Evolutionary conservation across 2,888 invertebrate genomes (phyloP).

Genomic region (Calameuta pallipes): DNA sequence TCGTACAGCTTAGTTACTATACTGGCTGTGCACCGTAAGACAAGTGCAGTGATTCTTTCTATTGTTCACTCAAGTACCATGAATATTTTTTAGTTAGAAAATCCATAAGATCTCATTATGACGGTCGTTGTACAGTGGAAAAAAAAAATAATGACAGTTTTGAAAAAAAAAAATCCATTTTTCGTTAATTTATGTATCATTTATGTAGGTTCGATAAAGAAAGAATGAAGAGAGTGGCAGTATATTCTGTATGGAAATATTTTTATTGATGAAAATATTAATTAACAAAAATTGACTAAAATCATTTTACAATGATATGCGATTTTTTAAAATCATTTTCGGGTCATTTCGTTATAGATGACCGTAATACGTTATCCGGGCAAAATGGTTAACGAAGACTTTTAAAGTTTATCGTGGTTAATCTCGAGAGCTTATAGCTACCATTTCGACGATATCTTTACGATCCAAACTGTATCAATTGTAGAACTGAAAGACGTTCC

Average conservation of each 20-base stretch:
- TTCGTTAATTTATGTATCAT: neutral
- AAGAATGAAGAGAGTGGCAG: too few species aligned
- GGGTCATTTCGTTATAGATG: neutral
- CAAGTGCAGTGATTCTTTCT: neutral
- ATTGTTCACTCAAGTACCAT: neutral
- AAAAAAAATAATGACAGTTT: neutral
- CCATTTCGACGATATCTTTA: constrained; percentile 2
- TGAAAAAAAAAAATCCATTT: neutral
- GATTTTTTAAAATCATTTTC: neutral
- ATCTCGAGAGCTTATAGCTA: neutral
- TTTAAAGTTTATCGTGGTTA: constrained; percentile 15
- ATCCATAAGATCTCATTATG: neutral
- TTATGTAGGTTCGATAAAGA: neutral
- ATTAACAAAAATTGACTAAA: too few species aligned
- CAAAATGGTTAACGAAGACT: constrained; percentile 11
- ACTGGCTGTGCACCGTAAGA: neutral
- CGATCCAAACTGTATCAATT: neutral
- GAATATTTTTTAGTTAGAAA: neutral
- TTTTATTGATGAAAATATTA: too few species aligned
- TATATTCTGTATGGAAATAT: too few species aligned
- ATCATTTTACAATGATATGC: too few species aligned
- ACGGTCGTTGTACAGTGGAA: neutral
- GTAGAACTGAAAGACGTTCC: neutral
- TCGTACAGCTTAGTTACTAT: neutral
- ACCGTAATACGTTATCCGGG: neutral